Evolutionary conservation across 2,888 invertebrate species (phyloP).

Genomic region (Leucophenga maculata): DNA sequence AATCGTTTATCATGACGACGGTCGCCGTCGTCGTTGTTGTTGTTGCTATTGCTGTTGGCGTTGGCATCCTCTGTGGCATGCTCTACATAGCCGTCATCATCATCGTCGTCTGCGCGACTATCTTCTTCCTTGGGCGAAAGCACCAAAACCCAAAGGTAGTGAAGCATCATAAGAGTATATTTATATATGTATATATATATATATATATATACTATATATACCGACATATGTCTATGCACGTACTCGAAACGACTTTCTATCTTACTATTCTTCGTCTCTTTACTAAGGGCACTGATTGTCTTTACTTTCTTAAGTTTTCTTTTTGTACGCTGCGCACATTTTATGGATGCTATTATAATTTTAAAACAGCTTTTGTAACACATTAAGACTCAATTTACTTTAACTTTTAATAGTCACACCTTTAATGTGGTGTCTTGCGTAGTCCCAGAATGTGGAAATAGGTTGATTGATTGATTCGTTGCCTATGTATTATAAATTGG

Average conservation of each 20-base stretch:
- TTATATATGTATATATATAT: neutral
- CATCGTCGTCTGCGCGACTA: conserved; percentile 19
- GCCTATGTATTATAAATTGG: too few species aligned
- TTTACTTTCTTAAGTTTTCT: conserved; percentile 26
- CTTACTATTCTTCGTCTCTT: conserved; percentile 3
- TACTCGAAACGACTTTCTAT: neutral
- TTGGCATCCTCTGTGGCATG: conserved; percentile 10
- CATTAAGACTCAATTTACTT: neutral
- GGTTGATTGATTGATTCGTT: too few species aligned
- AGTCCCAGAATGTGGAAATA: too few species aligned
- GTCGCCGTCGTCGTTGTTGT: conserved; percentile 30
- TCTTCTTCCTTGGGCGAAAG: conserved; percentile 19
- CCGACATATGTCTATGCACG: too few species aligned
- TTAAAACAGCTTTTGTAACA: neutral
- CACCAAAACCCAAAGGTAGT: neutral
- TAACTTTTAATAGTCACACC: neutral
- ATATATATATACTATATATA: too few species aligned
- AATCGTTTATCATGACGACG: conserved; percentile 68
- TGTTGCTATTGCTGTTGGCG: conserved; percentile 5
- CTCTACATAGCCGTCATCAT: conserved; percentile 35
- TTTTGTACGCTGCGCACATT: neutral
- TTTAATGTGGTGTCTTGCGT: too few species aligned
- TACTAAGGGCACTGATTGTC: neutral
- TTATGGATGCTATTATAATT: neutral
- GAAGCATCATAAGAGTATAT: neutral